Evolutionary conservation across 2,797 vertebrate species (phyloP).

Genomic region (Poeciliopsis presidionis): DNA sequence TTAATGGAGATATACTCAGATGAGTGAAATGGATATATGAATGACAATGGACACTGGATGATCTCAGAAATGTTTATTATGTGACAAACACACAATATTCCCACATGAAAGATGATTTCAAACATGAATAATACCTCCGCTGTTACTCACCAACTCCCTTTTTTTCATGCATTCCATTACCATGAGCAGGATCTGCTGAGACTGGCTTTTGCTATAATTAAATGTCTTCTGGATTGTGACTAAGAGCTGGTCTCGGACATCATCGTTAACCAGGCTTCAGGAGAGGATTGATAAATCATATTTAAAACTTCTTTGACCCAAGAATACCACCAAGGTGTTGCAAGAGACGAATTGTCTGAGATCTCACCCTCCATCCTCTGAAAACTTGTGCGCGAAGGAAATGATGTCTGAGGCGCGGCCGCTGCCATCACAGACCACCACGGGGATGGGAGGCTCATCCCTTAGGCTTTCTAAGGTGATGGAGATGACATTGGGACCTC

Average conservation of each 20-base stretch:
- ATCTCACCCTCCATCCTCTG: slow-evolving; percentile 93
- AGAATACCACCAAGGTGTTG: neutral
- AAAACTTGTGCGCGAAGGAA: slow-evolving; percentile 97
- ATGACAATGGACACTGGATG: slow-evolving; percentile 67
- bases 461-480: slow-evolving; percentile 92
- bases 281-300: neutral
- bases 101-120: slow-evolving; percentile 8
- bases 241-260: slow-evolving; percentile 93
- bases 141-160: slow-evolving; percentile 92
- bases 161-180: slow-evolving; percentile 99
- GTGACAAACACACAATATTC: slow-evolving; percentile 31
- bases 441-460: slow-evolving; percentile 94
- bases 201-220: slow-evolving; percentile 92
- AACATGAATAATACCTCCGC: neutral
- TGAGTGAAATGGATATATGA: slow-evolving; percentile 60
- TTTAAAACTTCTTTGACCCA: neutral
- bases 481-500: slow-evolving; percentile 95
- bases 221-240: slow-evolving; percentile 99
- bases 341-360: neutral
- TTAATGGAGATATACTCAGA: slow-evolving; percentile 57
- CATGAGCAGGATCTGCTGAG: slow-evolving; percentile 92
- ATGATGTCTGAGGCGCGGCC: slow-evolving; percentile 95
- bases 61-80: slow-evolving; percentile 69
- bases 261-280: slow-evolving; percentile 88
- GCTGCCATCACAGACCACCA: slow-evolving; percentile 96